phyloP scores from a whole-genome alignment of 2,888 invertebrate genomes.

The Teleiodes luculella region DNA sequence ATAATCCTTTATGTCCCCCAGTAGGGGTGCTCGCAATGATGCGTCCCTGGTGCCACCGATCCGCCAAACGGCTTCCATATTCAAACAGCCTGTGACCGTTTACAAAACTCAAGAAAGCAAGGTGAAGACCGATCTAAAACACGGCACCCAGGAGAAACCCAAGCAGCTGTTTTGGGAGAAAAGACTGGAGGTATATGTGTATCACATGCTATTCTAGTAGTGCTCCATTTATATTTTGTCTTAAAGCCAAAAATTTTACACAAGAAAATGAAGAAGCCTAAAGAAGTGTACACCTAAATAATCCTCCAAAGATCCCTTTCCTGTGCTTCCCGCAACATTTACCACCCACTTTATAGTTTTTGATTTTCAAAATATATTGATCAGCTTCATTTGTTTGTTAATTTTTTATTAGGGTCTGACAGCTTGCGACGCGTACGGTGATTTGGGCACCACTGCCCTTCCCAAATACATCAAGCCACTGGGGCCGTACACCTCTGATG shows the following conservation, averaged over 20 bases:
- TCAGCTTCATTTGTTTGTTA: no score
- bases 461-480: slow-evolving; percentile 90
- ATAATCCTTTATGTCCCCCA: background rate
- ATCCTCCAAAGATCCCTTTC: no score
- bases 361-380: no score
- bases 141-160: slow-evolving; percentile 94
- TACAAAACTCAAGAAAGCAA: slow-evolving; percentile 94
- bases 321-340: no score
- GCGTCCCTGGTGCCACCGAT: slow-evolving; percentile 95
- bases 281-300: no score
- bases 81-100: slow-evolving; percentile 98
- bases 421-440: slow-evolving; percentile 92
- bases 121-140: slow-evolving; percentile 93
- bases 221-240: background rate
- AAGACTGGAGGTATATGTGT: slow-evolving; percentile 74
- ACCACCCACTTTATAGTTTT: no score
- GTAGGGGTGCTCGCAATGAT: slow-evolving; percentile 89
- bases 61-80: slow-evolving; percentile 98
- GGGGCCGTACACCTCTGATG: slow-evolving; percentile 91
- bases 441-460: slow-evolving; percentile 89
- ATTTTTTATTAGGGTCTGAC: slow-evolving; percentile 82
- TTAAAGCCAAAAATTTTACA: no score
- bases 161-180: slow-evolving; percentile 94
- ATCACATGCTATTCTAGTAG: no score
- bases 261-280: background rate